Conservation (phyloP, 92 coral and sea anemone genomes). For the Parazoanthus darwini region DNA sequence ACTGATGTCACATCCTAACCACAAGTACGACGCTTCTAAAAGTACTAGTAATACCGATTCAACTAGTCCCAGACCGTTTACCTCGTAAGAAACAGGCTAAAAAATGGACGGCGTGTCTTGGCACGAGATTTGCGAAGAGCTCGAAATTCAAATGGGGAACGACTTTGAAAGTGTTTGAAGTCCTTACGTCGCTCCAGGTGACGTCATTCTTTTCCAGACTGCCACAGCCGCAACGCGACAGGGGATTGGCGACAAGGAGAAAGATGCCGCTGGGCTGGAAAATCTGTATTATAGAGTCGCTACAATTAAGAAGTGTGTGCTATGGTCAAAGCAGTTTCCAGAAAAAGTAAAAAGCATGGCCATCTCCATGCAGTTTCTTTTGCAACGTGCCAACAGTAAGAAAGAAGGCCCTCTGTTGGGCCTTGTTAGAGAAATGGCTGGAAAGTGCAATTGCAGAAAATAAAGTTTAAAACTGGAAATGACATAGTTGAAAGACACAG, state of each 20-base stretch:
- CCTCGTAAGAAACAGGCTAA: conserved; percentile 41
- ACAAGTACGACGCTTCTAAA: conserved; percentile 18
- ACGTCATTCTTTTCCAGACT: conserved; percentile 49
- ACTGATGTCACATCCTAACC: not conserved
- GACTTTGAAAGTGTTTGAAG: conserved; percentile 33
- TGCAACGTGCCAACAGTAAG: conserved; percentile 6
- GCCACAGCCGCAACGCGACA: not conserved
- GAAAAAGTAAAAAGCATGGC: conserved; percentile 18
- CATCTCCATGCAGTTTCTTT: not conserved
- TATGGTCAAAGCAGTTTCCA: not conserved
- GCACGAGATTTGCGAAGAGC: conserved; percentile 36
- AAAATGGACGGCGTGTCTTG: conserved; percentile 28
- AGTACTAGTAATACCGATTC: not conserved
- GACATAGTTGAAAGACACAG: not conserved
- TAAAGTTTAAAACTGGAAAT: not conserved
- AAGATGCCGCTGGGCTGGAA: conserved; percentile 29
- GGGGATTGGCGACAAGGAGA: conserved; percentile 35
- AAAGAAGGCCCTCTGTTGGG: conserved; percentile 5
- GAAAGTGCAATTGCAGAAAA: not conserved
- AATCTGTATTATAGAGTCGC: conserved; percentile 31
- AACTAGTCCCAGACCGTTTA: conserved; percentile 13
- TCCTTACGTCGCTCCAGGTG: conserved; percentile 45
- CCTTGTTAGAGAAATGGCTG: conserved; percentile 3
- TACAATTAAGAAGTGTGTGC: not conserved
- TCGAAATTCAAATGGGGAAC: conserved; percentile 13